A percentile compares a stretch with the other conserved stretches of the same genome.
Evolutionary conservation across 2,888 invertebrate species (phyloP).

Genomic region (Neuroscelio doddi): DNA sequence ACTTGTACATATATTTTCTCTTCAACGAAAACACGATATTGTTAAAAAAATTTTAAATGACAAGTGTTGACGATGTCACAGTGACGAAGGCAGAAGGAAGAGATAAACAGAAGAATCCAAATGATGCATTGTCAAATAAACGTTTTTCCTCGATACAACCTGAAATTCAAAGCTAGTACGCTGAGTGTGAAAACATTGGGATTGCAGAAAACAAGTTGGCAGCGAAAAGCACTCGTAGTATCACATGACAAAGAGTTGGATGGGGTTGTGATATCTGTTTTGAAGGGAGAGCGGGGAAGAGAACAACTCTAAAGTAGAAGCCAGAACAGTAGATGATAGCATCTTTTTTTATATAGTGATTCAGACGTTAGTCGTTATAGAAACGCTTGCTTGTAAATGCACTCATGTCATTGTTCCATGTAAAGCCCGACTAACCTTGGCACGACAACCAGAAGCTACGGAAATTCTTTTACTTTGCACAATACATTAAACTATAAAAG

Average conservation of each 20-base stretch:
- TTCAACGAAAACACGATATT: constrained; percentile 7
- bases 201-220: constrained; percentile 20
- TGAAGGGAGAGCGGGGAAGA: constrained; percentile 29
- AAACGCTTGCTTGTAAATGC: constrained; percentile 36
- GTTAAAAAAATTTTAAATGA: constrained; percentile 33
- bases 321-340: constrained; percentile 22
- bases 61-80: constrained; percentile 3
- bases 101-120: constrained; percentile 32
- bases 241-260: constrained; percentile 45
- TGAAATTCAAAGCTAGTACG: constrained; percentile 30
- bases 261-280: constrained; percentile 42
- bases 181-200: constrained; percentile 11
- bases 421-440: constrained; percentile 41
- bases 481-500: constrained; percentile 38
- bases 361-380: constrained; percentile 42
- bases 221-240: constrained; percentile 21
- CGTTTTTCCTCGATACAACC: constrained; percentile 19
- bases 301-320: constrained; percentile 28
- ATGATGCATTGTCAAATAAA: constrained; percentile 43
- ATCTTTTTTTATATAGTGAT: constrained; percentile 37
- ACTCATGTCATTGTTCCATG: constrained; percentile 31
- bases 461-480: constrained; percentile 27
- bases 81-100: constrained; percentile 6
- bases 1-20: constrained; percentile 6
- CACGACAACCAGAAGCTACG: constrained; percentile 30